These are phyloP conservation scores for Dasyurus viverrinus DNA, from an alignment of 2,113 vertebrate species.

Conservation along the genomic window DNA sequence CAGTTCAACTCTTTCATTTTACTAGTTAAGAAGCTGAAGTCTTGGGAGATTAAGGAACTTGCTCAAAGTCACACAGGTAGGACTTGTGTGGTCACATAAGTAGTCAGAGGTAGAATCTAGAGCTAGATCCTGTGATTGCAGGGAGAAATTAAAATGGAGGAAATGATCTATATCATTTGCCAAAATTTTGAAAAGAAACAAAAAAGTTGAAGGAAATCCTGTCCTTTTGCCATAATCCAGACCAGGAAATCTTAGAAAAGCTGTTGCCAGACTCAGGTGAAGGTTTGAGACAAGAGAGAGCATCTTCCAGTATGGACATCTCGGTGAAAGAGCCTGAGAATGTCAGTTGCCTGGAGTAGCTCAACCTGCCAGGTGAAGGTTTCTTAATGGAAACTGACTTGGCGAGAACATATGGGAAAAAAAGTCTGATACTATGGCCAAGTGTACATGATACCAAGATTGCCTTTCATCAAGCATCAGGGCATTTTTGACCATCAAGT, in stretches of 20 bases:
- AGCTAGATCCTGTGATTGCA: not conserved
- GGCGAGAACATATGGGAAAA: not conserved
- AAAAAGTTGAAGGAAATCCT: constrained; percentile 21
- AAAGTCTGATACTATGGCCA: not conserved
- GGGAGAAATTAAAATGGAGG: constrained; percentile 33
- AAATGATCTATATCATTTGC: constrained; percentile 33
- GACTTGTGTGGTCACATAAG: too few species aligned
- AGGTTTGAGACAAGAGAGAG: not conserved
- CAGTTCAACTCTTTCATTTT: not conserved
- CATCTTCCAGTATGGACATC: not conserved
- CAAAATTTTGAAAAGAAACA: constrained; percentile 48
- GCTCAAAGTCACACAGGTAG: not conserved
- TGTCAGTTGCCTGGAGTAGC: not conserved
- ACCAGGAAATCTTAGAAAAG: not conserved
- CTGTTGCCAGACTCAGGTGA: not conserved
- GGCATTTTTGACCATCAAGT: not conserved
- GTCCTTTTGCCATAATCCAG: not conserved
- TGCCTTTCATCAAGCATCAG: not conserved
- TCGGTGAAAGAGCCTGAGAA: not conserved
- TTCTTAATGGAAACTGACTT: not conserved
- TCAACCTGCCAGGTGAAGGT: not conserved
- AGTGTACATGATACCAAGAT: not conserved
- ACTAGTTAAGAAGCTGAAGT: not conserved
- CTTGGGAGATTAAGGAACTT: not conserved
- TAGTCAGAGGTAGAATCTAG: not conserved